phyloP scores from a whole-genome alignment of 2,888 invertebrate genomes.

The Liopterus haemorrhoidalis region DNA sequence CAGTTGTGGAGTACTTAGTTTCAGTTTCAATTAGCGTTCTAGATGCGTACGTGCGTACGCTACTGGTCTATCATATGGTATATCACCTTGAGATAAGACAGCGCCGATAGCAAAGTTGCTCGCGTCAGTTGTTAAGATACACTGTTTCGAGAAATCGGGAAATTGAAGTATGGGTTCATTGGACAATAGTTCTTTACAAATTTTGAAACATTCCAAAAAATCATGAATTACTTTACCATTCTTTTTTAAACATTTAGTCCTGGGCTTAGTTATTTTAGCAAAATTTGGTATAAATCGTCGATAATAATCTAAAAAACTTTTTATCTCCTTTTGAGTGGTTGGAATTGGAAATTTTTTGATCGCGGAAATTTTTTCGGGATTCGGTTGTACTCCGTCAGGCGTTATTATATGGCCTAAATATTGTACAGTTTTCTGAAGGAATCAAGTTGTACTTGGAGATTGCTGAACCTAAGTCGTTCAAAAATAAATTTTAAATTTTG shows the following conservation, averaged over 20 bases:
- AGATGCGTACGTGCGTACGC: too few species aligned
- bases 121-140: conserved; percentile 35
- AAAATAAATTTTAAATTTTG: too few species aligned
- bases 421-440: conserved; percentile 29
- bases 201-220: conserved; percentile 19
- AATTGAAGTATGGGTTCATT: conserved; percentile 29
- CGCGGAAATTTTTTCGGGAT: conserved; percentile 34
- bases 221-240: conserved; percentile 19
- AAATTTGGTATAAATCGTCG: too few species aligned
- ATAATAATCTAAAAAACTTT: conserved; percentile 32
- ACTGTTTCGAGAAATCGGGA: conserved; percentile 34
- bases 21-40: too few species aligned
- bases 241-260: conserved; percentile 28
- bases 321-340: conserved; percentile 32
- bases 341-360: conserved; percentile 31
- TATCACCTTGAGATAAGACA: too few species aligned
- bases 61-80: too few species aligned
- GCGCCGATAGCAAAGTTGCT: conserved; percentile 31
- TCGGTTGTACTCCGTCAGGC: conserved; percentile 34
- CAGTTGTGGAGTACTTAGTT: too few species aligned
- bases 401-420: conserved; percentile 37
- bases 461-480: conserved; percentile 19
- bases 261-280: too few species aligned
- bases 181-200: conserved; percentile 20
- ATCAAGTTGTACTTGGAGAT: conserved; percentile 29